Evolutionary conservation across 1,140 invertebrate species (phyloP), one percentile per base, ranked within the genome.

Genomic region (Callitettix versicolor): DNA sequence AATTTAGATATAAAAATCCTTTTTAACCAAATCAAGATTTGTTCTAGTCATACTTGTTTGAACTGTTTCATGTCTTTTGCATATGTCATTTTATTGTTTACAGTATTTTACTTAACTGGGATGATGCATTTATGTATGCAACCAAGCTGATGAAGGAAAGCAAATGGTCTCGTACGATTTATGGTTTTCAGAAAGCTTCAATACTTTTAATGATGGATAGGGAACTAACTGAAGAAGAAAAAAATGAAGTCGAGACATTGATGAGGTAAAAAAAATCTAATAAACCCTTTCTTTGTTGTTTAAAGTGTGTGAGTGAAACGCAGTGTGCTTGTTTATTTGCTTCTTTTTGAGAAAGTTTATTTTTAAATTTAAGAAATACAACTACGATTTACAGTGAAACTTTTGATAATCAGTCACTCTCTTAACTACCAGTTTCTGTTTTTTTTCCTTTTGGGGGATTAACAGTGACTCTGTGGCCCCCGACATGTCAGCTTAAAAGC

Each of bases 101-200:
- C 60, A 78, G 76, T 59, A 63, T 79, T n/a, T 68, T 75, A 55
- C 70, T 72, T 34, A 70, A 84, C 44, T 92, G 88, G 88, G 71
- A 77, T 42, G 72, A 85, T 63, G 85, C 88, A 7, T 71, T 81
- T 34, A 71, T 77, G 22, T 91, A 85, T 71, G 85, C 90, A 1
- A 76, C 79, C 21, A 75, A 74, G 43, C 70, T 97, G 15, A 71
- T 84, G 4, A 73, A 82, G 53, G 79, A 91, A 59, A 95, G 90
- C 63, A 82, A 84, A 41, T 98, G 93, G 94, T 96, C 92, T 0
- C 78, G 81, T 20, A 89, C 90, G 1, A 88, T 91, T 33, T 97
- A 95, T 69, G 81, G 83, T 42, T 98, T 95, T 68, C 86, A 92
- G 61, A 86, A 88, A 67, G 90, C 88, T 12, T 81, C 82, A 2